Percentiles rank a stretch among this genome's conserved stretches.
Evolutionary conservation across 2,113 vertebrate genomes (phyloP).

Genomic region (Eurystomus gularis): DNA sequence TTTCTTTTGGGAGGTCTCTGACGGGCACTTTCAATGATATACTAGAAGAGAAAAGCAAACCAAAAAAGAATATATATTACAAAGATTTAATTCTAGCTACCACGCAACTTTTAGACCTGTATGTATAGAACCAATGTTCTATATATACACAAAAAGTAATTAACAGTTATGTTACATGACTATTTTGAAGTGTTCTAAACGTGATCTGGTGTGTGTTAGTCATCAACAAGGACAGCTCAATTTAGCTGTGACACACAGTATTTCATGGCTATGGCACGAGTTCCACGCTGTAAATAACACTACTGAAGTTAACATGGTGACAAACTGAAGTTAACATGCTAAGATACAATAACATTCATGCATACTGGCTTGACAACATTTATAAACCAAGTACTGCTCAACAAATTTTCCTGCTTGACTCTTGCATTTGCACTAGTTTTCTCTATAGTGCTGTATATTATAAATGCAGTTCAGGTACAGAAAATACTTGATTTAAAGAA

Average conservation of each 20-base stretch:
- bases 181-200: background rate
- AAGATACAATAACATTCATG: background rate
- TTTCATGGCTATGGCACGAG: background rate
- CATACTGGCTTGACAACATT: fast-evolving
- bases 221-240: background rate
- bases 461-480: background rate
- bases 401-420: background rate
- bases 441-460: background rate
- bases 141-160: background rate
- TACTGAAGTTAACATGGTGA: background rate
- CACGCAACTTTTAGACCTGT: background rate
- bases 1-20: conserved; percentile 94
- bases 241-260: background rate
- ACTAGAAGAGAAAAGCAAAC: conserved; percentile 76
- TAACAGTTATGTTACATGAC: background rate
- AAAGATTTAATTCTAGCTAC: background rate
- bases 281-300: background rate
- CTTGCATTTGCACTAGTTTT: background rate
- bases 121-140: background rate
- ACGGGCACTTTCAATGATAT: conserved; percentile 97
- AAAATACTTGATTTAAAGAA: background rate
- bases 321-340: background rate
- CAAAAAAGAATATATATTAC: background rate
- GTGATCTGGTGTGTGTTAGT: background rate
- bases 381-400: background rate